phyloP scores from a whole-genome alignment of 2,113 vertebrate genomes.

The Lasiurus cinereus region DNA sequence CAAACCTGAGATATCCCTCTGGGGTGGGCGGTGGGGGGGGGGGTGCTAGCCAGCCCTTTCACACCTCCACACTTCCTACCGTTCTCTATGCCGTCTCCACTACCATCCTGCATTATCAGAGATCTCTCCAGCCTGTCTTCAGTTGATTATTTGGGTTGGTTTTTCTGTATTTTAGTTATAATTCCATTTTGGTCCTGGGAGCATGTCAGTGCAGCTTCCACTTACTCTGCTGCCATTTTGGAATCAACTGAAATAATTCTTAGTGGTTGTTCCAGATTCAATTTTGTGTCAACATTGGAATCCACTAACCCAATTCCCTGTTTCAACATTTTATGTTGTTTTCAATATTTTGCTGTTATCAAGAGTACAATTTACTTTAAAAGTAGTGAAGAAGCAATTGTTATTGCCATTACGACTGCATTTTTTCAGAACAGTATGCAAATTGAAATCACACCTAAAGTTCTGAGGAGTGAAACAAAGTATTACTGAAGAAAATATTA shows the following conservation, averaged over 20 bases:
- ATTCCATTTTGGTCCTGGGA: too few relatives aligned
- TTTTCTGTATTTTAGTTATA: too few relatives aligned
- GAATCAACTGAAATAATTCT: slow-evolving; percentile 35
- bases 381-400: neutral
- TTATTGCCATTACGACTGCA: neutral
- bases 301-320: neutral
- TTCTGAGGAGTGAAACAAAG: neutral
- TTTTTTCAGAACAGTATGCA: neutral
- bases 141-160: too few relatives aligned
- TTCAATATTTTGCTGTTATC: slow-evolving; percentile 17
- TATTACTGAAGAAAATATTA: neutral
- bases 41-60: too few relatives aligned
- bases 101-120: too few relatives aligned
- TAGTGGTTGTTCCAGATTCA: neutral
- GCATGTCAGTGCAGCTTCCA: too few relatives aligned
- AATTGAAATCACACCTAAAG: neutral
- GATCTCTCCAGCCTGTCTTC: too few relatives aligned
- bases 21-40: too few relatives aligned
- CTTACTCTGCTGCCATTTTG: too few relatives aligned
- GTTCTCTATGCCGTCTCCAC: too few relatives aligned
- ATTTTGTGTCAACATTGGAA: neutral
- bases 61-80: too few relatives aligned
- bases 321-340: slow-evolving; percentile 32
- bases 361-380: slow-evolving; percentile 10
- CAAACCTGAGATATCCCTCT: too few relatives aligned